Evolutionary conservation across 2,888 invertebrate species (phyloP).

Genomic region (Xestoiulus laeticollis): DNA sequence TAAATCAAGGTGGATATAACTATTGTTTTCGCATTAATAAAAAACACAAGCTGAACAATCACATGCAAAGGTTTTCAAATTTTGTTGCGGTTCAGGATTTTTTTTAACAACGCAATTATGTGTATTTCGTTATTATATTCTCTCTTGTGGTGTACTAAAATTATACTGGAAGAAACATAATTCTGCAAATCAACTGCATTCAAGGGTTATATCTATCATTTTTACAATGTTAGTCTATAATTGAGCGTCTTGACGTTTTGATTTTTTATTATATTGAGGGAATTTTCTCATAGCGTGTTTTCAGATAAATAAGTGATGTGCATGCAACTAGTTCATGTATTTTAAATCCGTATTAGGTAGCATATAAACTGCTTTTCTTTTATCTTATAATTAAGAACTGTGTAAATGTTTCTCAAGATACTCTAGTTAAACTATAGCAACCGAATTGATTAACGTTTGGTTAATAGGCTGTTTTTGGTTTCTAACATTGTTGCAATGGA

Average conservation of each 20-base stretch:
- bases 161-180: slow-evolving; percentile 27
- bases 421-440: too few relatives aligned
- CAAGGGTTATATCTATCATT: not conserved
- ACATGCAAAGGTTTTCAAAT: not conserved
- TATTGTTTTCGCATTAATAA: slow-evolving; percentile 22
- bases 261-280: not conserved
- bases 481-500: too few relatives aligned
- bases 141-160: slow-evolving; percentile 13
- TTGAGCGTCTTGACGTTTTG: not conserved
- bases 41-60: slow-evolving; percentile 1
- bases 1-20: slow-evolving; percentile 23
- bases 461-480: too few relatives aligned
- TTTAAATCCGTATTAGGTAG: not conserved
- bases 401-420: too few relatives aligned
- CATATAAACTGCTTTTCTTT: too few relatives aligned
- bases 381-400: too few relatives aligned
- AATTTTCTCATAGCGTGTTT: not conserved
- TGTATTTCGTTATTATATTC: not conserved
- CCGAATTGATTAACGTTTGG: too few relatives aligned
- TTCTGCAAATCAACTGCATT: slow-evolving; percentile 4
- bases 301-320: not conserved
- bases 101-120: not conserved
- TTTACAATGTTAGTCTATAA: slow-evolving; percentile 1
- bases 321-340: not conserved
- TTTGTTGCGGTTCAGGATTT: not conserved